Base-by-base conservation (phyloP, 2,888 invertebrate species). In the Gymnosoma rotundatum region DNA sequence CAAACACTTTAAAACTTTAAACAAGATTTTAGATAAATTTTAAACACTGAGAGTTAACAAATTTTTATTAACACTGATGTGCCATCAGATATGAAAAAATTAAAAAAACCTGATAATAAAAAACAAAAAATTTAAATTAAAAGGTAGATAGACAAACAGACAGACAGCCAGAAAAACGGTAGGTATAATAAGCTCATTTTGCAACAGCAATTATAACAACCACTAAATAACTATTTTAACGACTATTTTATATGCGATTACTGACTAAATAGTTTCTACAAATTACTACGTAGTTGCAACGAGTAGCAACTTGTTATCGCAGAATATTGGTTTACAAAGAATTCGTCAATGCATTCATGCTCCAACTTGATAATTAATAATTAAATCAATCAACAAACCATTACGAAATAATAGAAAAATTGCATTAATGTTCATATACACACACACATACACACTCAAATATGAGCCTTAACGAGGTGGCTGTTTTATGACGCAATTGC, bases 361-460 rank as follows among this genome's bases (percentile, higher is more conserved):
- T 72, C 48, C 75, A 79, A 67, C 75, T 67, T 67, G 61, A 75
- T 83, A 8, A 72, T 48, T 76, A 76, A 67, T 83, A 83, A 83
- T 80, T 83, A 80, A 76, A 83, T 66, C 67, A 67, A 64, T 38
- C 72, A 83, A 70, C 75, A 76, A 83, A 79, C 72, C 79, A 76
- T 42, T 42, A 67, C 72, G 52, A 79, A 79, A 76, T 76, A 60
- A 6, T 48, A 32, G 7, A 32, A 32, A 6, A 32, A 32, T 32
- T 32, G 32, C 32, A 7, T 2, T 5, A 32, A 32, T 2, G 2
- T 5, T 38, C 1, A 8, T 42, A 12, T 12, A 42, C 12, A 25
- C 25, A 25, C 25, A 25, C 25, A 25, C 25, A 25, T 25, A 25
- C 25, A 25, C 25, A 25, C 25, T 25, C 4, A 42, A 42, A 42